A percentile compares a stretch with the other conserved stretches of the same genome.
These are phyloP conservation scores for Linnaemya vulpina DNA, from an alignment of 2,888 invertebrate genomes.

Conservation along the genomic window DNA sequence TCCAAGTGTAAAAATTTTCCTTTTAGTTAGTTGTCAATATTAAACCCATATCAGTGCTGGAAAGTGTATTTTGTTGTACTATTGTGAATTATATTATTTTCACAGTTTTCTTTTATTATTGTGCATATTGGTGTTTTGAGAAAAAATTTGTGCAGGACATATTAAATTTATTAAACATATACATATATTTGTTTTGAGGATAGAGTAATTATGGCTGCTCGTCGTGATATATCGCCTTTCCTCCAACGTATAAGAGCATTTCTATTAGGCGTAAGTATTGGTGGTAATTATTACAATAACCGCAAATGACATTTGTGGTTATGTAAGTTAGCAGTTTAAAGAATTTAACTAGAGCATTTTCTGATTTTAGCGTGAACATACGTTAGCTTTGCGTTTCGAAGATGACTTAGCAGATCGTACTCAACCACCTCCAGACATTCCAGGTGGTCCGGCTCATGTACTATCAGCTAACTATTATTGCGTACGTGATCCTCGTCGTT, in stretches of 20 bases:
- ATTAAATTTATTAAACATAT: conserved; percentile 64
- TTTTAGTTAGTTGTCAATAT: too few relatives aligned
- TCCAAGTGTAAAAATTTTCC: too few relatives aligned
- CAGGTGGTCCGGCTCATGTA: conserved; percentile 91
- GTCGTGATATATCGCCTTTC: conserved; percentile 87
- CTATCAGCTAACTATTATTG: conserved; percentile 93
- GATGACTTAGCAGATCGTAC: conserved; percentile 88
- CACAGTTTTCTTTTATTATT: conserved; percentile 41
- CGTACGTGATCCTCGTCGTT: conserved; percentile 91
- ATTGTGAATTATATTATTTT: conserved; percentile 48
- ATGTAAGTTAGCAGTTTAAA: conserved; percentile 52
- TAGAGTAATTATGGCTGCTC: conserved; percentile 80
- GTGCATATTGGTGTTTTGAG: conserved; percentile 3
- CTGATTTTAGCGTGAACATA: conserved; percentile 85
- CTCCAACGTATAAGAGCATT: conserved; percentile 86
- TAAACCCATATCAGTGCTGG: not conserved
- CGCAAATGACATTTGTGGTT: conserved; percentile 25
- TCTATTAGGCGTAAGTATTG: conserved; percentile 86
- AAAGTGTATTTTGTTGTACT: not conserved
- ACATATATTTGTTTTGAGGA: conserved; percentile 60
- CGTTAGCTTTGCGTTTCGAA: conserved; percentile 87
- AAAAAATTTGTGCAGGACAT: conserved; percentile 21
- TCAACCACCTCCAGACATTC: conserved; percentile 91
- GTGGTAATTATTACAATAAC: not conserved
- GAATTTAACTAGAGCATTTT: conserved; percentile 23